A percentile compares a stretch with the other conserved stretches of the same genome.
These are phyloP conservation scores for Brachirus orientalis DNA, from an alignment of 2,113 vertebrate genomes.

Conservation along the genomic window DNA sequence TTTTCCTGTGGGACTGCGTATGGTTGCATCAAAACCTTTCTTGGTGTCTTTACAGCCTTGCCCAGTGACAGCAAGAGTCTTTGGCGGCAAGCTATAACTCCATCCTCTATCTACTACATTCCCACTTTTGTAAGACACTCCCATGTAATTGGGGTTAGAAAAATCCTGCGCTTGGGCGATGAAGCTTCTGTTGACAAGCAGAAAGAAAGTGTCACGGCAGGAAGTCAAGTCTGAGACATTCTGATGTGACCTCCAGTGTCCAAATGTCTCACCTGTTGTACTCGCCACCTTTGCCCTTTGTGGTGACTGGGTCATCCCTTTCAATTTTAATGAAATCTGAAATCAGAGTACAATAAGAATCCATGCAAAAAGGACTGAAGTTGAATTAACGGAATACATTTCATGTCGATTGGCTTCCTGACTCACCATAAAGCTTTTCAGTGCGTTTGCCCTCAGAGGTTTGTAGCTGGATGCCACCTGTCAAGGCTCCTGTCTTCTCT, in stretches of 20 bases:
- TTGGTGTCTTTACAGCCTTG: constrained; percentile 82
- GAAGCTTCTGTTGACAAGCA: constrained; percentile 60
- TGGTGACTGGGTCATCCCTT: constrained; percentile 85
- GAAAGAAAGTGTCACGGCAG: background rate
- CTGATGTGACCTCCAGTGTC: background rate
- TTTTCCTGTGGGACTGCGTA: constrained; percentile 74
- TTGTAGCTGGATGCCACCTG: constrained; percentile 89
- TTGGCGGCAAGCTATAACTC: constrained; percentile 85
- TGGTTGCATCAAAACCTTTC: constrained; percentile 65
- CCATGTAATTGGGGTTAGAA: constrained; percentile 89
- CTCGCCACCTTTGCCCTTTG: constrained; percentile 82
- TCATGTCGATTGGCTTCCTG: background rate
- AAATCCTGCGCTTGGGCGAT: constrained; percentile 79
- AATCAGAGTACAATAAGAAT: constrained; percentile 29
- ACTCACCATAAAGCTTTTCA: constrained; percentile 94
- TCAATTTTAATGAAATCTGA: constrained; percentile 97
- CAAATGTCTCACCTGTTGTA: constrained; percentile 64
- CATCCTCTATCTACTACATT: constrained; percentile 83
- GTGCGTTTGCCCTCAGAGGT: constrained; percentile 92
- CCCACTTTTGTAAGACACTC: constrained; percentile 79
- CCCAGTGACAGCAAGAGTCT: constrained; percentile 56
- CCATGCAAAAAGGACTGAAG: background rate
- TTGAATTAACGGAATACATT: background rate
- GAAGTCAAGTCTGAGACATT: background rate
- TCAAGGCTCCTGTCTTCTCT: constrained; percentile 89